Evolutionary conservation across 2,888 invertebrate species (phyloP).

Genomic region (Epirrhoe alternata): DNA sequence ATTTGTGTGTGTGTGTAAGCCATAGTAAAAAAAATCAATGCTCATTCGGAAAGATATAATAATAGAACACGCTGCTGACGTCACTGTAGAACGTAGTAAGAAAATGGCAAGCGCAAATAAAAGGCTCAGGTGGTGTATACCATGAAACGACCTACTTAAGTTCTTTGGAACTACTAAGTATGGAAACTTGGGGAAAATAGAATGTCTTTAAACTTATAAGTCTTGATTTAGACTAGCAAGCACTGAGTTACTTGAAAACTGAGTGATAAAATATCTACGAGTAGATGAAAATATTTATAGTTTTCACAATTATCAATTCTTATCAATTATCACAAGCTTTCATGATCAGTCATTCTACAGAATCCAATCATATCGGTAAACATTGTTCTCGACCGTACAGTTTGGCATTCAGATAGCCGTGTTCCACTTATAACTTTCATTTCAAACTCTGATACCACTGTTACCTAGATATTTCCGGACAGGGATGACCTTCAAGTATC

Average conservation of each 20-base stretch:
- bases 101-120: slow-evolving; percentile 42
- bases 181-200: slow-evolving; percentile 37
- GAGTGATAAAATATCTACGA: not conserved
- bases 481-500: not conserved
- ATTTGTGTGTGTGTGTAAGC: too few relatives aligned
- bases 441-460: not conserved
- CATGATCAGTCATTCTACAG: slow-evolving; percentile 52
- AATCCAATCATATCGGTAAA: slow-evolving; percentile 60
- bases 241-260: slow-evolving; percentile 5
- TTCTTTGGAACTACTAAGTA: slow-evolving; percentile 31
- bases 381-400: slow-evolving; percentile 47
- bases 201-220: slow-evolving; percentile 27
- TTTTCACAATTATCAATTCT: not conserved
- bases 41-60: too few relatives aligned
- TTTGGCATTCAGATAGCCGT: slow-evolving; percentile 20
- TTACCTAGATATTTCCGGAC: not conserved
- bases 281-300: not conserved
- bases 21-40: too few relatives aligned
- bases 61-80: too few relatives aligned
- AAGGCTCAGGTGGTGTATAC: slow-evolving; percentile 48
- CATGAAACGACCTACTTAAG: slow-evolving; percentile 38
- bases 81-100: not conserved
- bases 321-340: slow-evolving; percentile 30
- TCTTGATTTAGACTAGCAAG: not conserved
- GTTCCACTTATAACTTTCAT: slow-evolving; percentile 15